Evolutionary conservation across 2,113 vertebrate genomes (phyloP), one percentile per base, ranked within the genome.

Genomic region (Rhinoderma darwinii): DNA sequence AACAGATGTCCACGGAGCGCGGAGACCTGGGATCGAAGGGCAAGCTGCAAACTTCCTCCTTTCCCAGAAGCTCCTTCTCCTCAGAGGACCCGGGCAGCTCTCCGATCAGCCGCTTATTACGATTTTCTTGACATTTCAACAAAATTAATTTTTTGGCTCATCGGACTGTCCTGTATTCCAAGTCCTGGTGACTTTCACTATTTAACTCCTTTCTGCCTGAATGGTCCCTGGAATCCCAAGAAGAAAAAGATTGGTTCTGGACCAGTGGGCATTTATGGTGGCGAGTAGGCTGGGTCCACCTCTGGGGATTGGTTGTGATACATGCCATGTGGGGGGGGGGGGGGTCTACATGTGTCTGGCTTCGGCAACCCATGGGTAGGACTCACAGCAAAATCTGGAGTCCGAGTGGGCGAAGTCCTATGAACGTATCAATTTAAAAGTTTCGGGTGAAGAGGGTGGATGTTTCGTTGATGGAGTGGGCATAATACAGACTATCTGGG

Each of bases 1-100:
- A 75, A 61, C 83, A 85, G 84, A 77, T 85, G 74, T 77, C 73
- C 56, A 35, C 7, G 27, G 54, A 76, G 70, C 82, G 5, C 14
- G 9, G 82, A 56, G 82, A 56, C 50, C 66, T 27, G 47, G 22
- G 82, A 59, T 30, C 72, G 54, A 76, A 84, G 83, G 83, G 83
- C 83, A 76, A 10, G 32, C 22, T 30, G n/a, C 72, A 84, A 61
- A 84, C 72, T 76, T 61, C 82, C 47, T 84, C 32, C 68, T 74
- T 84, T 73, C 72, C 72, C 70, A 75, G 83, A 76, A 84, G 50
- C 83, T 61, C 83, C 15, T 18, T 30, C 83, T 84, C 72, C 83
- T 44, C 39, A 2, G 50, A 84, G 82, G 39, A 25, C 12, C 50
- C 82, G n/a, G n/a, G 27, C 66, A 2, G 54, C 4, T 59, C 51